A percentile compares a stretch with the other conserved stretches of the same genome.
Conservation (phyloP, 2,797 vertebrate genomes). For the Sternarchorhynchus goeldii region DNA sequence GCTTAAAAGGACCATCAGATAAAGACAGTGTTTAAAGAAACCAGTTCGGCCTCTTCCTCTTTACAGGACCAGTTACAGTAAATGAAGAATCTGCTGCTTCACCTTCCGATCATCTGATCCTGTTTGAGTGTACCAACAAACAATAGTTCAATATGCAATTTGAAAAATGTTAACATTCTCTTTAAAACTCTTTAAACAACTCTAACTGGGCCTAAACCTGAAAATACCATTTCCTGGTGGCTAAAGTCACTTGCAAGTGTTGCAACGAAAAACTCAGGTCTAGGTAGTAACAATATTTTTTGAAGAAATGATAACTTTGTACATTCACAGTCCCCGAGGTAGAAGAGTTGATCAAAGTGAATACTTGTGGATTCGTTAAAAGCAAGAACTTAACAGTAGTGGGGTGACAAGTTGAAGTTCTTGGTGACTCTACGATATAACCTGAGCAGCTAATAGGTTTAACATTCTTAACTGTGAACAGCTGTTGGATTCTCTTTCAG, state of each 20-base stretch:
- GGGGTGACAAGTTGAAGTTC: not conserved
- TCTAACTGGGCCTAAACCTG: not conserved
- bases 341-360: not conserved
- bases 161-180: not conserved
- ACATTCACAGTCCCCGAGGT: not conserved
- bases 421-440: not conserved
- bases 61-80: not conserved
- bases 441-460: constrained; percentile 4
- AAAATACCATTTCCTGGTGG: not conserved
- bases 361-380: not conserved
- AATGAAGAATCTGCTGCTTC: not conserved
- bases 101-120: not conserved
- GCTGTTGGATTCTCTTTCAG: not conserved
- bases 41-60: not conserved
- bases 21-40: not conserved
- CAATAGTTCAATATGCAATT: not conserved
- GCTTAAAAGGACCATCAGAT: not conserved
- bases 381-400: not conserved
- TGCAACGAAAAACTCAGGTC: too few relatives aligned
- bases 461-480: not conserved
- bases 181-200: not conserved
- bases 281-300: not conserved
- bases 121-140: too few relatives aligned
- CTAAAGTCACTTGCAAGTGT: not conserved
- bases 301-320: not conserved